These are phyloP conservation scores for Helicoverpa zea DNA, from an alignment of 1,140 invertebrate genomes.

Conservation along the genomic window DNA sequence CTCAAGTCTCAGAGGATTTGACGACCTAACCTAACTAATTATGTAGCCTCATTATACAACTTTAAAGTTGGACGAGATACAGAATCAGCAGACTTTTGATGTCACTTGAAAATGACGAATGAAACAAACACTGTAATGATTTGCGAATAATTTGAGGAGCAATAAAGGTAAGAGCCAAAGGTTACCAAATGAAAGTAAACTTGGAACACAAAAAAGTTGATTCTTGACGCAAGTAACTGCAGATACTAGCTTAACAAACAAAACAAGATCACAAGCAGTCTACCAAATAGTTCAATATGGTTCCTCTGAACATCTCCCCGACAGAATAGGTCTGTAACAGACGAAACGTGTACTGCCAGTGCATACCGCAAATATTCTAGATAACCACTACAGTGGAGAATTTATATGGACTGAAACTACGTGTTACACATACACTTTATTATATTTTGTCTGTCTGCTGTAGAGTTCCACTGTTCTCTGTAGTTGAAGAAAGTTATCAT, in stretches of 20 bases:
- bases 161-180: not conserved
- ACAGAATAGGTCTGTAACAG: not conserved
- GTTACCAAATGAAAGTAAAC: not conserved
- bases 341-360: not conserved
- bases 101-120: too few species aligned
- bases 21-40: not conserved
- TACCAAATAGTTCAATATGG: conserved; percentile 5
- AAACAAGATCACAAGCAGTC: conserved; percentile 1
- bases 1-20: not conserved
- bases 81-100: too few species aligned
- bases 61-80: too few species aligned
- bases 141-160: too few species aligned
- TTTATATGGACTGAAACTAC: conserved; percentile 34
- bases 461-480: not conserved
- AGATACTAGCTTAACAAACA: not conserved
- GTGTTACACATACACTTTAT: conserved; percentile 14
- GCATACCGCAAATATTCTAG: conserved; percentile 5
- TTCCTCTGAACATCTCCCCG: not conserved
- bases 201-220: not conserved
- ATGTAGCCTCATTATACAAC: not conserved
- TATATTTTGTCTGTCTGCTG: not conserved
- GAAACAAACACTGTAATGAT: too few species aligned
- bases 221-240: not conserved
- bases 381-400: conserved; percentile 12
- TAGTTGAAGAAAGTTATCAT: not conserved